Base-by-base conservation (phyloP, 2,888 invertebrate genomes). In the Dendrolimus houi region DNA sequence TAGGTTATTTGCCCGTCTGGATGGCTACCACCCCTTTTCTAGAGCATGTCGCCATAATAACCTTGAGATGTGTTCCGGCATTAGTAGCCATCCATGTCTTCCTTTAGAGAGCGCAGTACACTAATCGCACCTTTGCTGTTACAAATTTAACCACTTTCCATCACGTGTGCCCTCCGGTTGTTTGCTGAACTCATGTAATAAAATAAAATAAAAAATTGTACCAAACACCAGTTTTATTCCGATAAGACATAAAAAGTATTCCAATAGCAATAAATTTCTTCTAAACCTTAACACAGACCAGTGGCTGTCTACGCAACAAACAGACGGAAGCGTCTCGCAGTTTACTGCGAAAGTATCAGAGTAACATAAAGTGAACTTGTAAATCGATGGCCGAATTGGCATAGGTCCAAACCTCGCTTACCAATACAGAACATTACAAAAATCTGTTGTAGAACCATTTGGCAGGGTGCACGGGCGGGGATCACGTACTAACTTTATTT, bases 341-440 rank as follows among this genome's bases (percentile, higher is more conserved):
- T 75, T 72, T 76, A 71, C 67, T 65, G 66, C 73, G 72, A 64
- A 85, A 82, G 81, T 82, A 83, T 79, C 79, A 77, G 81, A 72
- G 73, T 74, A 79, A 83, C 81, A 82, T 84, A 83, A 86, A 82
- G 77, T 76, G 73, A 78, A 83, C 76, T 87, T 85, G 87, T 83
- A 82, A 88, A 88, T 87, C 87, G 87, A 88, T 88, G 87, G 71
- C 83, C 85, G 85, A 84, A 83, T 88, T 87, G 87, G 87, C 87
- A 57, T 59, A 56, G 59, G 72, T 81, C 87, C 88, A 88, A 81
- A 83, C 83, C 84, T 70, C 81, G 77, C 79, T 85, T 81, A 86
- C 87, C 87, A 85, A 85, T 83, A 85, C 81, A 77, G 84, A 81
- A 74, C 87, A 85, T 88, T 87, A 86, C 84, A 87, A 87, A 87